A percentile compares a stretch with the other conserved stretches of the same genome.
These are phyloP conservation scores for Conopomorpha cramerella DNA, from an alignment of 1,140 invertebrate species.

Conservation along the genomic window DNA sequence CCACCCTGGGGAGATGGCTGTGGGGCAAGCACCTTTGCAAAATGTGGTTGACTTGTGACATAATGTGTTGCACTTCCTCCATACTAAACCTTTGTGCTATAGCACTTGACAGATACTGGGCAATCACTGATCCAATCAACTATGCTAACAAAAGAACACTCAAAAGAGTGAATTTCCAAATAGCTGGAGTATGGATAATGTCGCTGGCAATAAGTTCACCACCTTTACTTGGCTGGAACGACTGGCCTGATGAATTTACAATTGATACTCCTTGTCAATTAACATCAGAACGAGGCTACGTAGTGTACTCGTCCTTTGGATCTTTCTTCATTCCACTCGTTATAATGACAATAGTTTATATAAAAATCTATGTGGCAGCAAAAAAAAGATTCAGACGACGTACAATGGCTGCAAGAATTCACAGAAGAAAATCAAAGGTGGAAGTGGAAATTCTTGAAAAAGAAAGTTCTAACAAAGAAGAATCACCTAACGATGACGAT, in stretches of 20 bases:
- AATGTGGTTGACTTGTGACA: slow-evolving; percentile 93
- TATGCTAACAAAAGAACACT: slow-evolving; percentile 92
- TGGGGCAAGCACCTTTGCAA: slow-evolving; percentile 89
- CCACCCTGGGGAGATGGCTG: slow-evolving; percentile 81
- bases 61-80: slow-evolving; percentile 92
- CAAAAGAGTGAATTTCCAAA: slow-evolving; percentile 82
- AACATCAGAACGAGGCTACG: slow-evolving; percentile 80
- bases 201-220: slow-evolving; percentile 90
- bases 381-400: slow-evolving; percentile 73
- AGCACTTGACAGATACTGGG: slow-evolving; percentile 87
- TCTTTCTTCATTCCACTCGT: slow-evolving; percentile 92
- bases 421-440: slow-evolving; percentile 43
- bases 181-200: slow-evolving; percentile 86
- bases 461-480: slow-evolving; percentile 30
- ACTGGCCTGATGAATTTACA: slow-evolving; percentile 81
- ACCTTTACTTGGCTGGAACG: slow-evolving; percentile 92
- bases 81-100: slow-evolving; percentile 94
- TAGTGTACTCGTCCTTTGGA: slow-evolving; percentile 89
- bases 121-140: slow-evolving; percentile 94
- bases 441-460: slow-evolving; percentile 14
- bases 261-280: slow-evolving; percentile 69
- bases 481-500: slow-evolving; percentile 26
- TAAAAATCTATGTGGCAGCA: slow-evolving; percentile 88
- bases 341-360: slow-evolving; percentile 93
- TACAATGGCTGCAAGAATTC: slow-evolving; percentile 72